Conservation (phyloP, 1,140 invertebrate genomes). For the Trachelipus rathkii region DNA sequence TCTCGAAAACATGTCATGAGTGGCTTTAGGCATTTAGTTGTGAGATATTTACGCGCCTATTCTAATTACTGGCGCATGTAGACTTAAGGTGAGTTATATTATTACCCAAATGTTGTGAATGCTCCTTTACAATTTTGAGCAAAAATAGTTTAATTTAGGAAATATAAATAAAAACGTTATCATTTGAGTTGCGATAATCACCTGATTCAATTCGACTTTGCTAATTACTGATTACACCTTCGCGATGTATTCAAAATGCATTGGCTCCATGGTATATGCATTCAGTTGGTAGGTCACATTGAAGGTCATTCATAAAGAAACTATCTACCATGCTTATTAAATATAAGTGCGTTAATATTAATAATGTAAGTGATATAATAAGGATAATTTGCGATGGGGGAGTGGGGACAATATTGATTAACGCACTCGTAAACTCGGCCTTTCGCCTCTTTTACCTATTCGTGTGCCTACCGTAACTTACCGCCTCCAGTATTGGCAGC, state of each 20-base stretch:
- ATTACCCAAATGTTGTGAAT: background rate
- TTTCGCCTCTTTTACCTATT: constrained; percentile 21
- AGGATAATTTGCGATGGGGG: constrained; percentile 24
- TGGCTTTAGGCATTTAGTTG: constrained; percentile 40
- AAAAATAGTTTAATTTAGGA: too few relatives aligned
- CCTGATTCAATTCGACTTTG: background rate
- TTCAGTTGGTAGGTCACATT: background rate
- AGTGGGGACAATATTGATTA: constrained; percentile 41
- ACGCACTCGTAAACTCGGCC: constrained; percentile 23
- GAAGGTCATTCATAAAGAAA: background rate
- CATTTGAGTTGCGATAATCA: constrained; percentile 11
- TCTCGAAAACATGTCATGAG: constrained; percentile 45
- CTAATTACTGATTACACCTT: background rate
- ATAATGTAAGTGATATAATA: constrained; percentile 4
- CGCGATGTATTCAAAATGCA: constrained; percentile 26
- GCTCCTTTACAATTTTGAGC: too few relatives aligned
- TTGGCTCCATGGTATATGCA: background rate
- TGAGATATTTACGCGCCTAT: constrained; percentile 39
- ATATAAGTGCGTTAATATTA: background rate
- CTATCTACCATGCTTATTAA: background rate
- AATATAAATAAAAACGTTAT: too few relatives aligned
- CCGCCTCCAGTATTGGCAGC: constrained; percentile 1
- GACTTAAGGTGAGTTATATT: constrained; percentile 37
- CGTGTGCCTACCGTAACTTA: constrained; percentile 39
- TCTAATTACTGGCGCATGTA: constrained; percentile 44